phyloP scores from a whole-genome alignment of 1,140 invertebrate species.

The Drosophila serrata region DNA sequence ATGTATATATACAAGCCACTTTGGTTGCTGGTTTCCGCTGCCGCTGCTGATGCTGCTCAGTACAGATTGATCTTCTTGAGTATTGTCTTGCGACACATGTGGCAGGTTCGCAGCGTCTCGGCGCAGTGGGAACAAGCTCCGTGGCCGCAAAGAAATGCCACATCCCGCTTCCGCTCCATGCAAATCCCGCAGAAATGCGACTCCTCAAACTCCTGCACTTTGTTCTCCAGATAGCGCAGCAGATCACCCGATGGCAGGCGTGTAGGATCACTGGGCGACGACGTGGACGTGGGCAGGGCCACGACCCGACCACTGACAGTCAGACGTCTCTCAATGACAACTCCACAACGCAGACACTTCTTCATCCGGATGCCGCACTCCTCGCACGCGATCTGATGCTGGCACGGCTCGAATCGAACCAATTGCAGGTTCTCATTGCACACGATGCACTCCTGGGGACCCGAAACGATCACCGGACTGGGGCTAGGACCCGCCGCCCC shows the following conservation, averaged over 20 bases:
- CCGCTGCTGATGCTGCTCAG: slow-evolving; percentile 75
- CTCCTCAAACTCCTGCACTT: slow-evolving; percentile 95
- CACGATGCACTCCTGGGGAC: slow-evolving; percentile 89
- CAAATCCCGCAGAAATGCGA: slow-evolving; percentile 92
- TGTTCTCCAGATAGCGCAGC: slow-evolving; percentile 92
- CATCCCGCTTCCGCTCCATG: slow-evolving; percentile 92
- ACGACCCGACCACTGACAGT: slow-evolving; percentile 62
- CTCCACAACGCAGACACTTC: slow-evolving; percentile 91
- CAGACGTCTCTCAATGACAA: slow-evolving; percentile 87
- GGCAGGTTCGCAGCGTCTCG: slow-evolving; percentile 93
- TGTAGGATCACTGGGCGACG: slow-evolving; percentile 74
- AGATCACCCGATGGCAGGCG: slow-evolving; percentile 88
- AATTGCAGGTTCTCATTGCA: slow-evolving; percentile 91
- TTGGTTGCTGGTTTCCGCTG: slow-evolving; percentile 63
- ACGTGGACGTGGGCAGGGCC: slow-evolving; percentile 53
- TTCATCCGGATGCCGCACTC: slow-evolving; percentile 93
- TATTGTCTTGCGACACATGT: slow-evolving; percentile 96
- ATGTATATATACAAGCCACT: slow-evolving; percentile 81
- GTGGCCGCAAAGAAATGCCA: slow-evolving; percentile 96
- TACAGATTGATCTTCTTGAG: slow-evolving; percentile 95
- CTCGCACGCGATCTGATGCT: slow-evolving; percentile 90
- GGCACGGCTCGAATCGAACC: slow-evolving; percentile 89
- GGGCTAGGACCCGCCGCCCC: slow-evolving; percentile 33
- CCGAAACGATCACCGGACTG: slow-evolving; percentile 31
- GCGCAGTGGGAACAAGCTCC: slow-evolving; percentile 94